These are phyloP conservation scores for Mystacornis crossleyi DNA, from an alignment of 2,113 vertebrate genomes.

Conservation along the genomic window DNA sequence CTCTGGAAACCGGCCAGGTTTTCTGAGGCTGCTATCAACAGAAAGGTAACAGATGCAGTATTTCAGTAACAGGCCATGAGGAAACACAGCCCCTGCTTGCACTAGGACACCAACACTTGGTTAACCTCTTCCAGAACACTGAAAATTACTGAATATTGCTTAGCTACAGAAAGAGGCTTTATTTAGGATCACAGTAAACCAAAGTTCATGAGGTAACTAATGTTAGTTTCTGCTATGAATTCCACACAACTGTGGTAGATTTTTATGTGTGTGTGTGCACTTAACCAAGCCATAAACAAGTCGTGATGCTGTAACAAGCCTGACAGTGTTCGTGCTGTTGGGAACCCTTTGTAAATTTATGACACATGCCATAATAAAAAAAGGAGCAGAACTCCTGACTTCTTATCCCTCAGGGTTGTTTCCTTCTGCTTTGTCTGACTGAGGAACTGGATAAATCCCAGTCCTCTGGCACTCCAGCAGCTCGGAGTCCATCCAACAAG, in stretches of 20 bases:
- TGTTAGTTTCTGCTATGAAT: neutral
- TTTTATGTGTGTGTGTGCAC: neutral
- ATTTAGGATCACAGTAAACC: neutral
- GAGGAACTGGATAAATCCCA: neutral
- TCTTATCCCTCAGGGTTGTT: neutral
- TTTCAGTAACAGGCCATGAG: neutral
- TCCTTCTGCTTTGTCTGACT: neutral
- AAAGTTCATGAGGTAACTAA: neutral
- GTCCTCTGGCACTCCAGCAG: neutral
- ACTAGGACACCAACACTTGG: neutral
- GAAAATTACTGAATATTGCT: neutral
- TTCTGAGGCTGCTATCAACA: neutral
- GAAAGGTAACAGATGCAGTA: neutral
- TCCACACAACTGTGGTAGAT: neutral
- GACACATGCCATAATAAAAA: neutral
- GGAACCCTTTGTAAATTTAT: neutral
- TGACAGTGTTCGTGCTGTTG: neutral
- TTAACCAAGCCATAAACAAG: neutral
- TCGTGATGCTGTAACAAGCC: neutral
- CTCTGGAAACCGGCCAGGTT: neutral
- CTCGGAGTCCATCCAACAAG: neutral
- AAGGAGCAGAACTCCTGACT: neutral
- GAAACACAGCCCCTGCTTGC: neutral
- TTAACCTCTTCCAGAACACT: neutral
- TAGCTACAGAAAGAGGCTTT: neutral